Percentiles rank a stretch among this genome's conserved stretches.
These are phyloP conservation scores for Mantis religiosa DNA, from an alignment of 2,888 invertebrate genomes.

Conservation along the genomic window DNA sequence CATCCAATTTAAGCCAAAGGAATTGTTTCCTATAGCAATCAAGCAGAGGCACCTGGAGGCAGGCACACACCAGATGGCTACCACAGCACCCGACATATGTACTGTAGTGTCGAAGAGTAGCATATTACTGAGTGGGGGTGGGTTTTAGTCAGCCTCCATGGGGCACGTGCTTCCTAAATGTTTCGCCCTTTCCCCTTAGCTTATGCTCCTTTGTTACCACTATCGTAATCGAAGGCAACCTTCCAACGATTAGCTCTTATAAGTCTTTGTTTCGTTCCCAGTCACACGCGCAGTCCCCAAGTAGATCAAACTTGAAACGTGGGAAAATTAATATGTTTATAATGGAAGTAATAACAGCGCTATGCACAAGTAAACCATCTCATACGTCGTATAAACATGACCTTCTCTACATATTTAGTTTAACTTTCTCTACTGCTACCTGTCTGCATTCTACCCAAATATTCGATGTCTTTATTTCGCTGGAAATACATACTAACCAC, in stretches of 20 bases:
- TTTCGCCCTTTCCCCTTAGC: background rate
- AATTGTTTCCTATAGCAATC: conserved; percentile 14
- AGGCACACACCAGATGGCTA: conserved; percentile 8
- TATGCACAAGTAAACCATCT: too few species aligned
- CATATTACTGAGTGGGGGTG: background rate
- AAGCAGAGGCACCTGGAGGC: background rate
- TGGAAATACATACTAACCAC: too few species aligned
- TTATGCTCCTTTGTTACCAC: background rate
- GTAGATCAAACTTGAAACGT: too few species aligned
- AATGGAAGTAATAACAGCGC: too few species aligned
- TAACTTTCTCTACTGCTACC: too few species aligned
- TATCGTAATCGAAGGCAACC: too few species aligned
- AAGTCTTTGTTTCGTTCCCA: background rate
- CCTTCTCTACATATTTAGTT: too few species aligned
- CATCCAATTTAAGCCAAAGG: conserved; percentile 5
- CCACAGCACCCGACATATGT: background rate
- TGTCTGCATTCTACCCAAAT: too few species aligned
- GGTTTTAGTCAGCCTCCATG: background rate
- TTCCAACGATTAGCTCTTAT: background rate
- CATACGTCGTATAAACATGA: too few species aligned
- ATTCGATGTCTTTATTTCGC: too few species aligned
- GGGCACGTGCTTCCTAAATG: background rate
- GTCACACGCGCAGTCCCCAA: too few species aligned
- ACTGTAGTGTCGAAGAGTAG: background rate
- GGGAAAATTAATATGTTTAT: too few species aligned